A percentile compares a stretch with the other conserved stretches of the same genome.
Conservation (phyloP, 2,113 vertebrate genomes). For the Cavia porcellus region DNA sequence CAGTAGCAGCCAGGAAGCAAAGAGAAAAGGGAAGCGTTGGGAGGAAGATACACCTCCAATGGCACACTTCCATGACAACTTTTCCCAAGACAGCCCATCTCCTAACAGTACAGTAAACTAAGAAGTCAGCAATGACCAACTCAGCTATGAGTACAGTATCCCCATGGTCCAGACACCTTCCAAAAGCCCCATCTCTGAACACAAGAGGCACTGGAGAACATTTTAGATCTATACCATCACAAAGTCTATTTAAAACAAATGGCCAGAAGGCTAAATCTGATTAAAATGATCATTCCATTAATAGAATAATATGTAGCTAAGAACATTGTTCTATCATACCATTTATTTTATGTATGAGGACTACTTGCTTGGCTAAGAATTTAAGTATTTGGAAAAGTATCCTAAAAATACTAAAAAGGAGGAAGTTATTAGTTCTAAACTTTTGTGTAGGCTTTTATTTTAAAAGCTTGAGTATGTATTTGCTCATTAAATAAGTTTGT, state of each 20-base stretch:
- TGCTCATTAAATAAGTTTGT: neutral
- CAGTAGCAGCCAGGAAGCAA: neutral
- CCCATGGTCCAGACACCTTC: neutral
- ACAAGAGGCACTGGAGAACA: neutral
- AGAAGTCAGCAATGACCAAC: neutral
- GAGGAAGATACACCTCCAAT: neutral
- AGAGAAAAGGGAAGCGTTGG: neutral
- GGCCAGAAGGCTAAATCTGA: constrained; percentile 26
- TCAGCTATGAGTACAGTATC: neutral
- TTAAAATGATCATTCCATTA: constrained; percentile 34
- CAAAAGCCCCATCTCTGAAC: neutral
- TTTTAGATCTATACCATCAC: neutral
- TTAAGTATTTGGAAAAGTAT: constrained; percentile 49
- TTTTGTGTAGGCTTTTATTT: constrained; percentile 26
- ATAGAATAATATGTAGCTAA: constrained; percentile 30
- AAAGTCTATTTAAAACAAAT: neutral
- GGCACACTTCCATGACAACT: too few species aligned
- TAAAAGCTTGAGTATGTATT: neutral
- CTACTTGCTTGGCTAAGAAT: constrained; percentile 31
- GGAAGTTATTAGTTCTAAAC: neutral
- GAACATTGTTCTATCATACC: neutral
- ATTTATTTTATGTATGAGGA: neutral
- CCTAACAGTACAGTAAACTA: neutral
- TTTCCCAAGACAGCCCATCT: neutral
- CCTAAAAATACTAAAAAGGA: neutral